Percentiles rank a stretch among this genome's conserved stretches.
phyloP scores from a whole-genome alignment of 2,797 vertebrate genomes.

The Zenarchopterus dispar region DNA sequence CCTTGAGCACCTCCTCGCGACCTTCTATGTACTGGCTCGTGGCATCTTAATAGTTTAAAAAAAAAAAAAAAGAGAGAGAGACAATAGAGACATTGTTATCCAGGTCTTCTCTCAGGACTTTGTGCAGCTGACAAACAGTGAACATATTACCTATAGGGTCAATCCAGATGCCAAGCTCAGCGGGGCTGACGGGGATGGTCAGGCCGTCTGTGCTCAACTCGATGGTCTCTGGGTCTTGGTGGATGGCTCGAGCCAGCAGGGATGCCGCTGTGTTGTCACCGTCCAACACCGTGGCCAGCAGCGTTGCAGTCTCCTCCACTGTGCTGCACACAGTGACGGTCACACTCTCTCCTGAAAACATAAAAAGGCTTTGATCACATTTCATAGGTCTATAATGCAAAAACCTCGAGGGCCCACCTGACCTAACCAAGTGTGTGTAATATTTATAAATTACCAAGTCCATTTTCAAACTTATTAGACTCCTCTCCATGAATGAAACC shows the following conservation, averaged over 20 bases:
- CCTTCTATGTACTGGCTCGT: constrained; percentile 92
- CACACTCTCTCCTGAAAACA: constrained; percentile 79
- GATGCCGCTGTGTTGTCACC: constrained; percentile 70
- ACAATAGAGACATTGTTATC: neutral
- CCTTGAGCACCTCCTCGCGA: constrained; percentile 77
- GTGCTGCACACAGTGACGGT: constrained; percentile 76
- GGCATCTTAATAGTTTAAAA: constrained; percentile 75
- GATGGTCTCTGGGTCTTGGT: constrained; percentile 73
- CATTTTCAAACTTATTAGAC: constrained; percentile 88
- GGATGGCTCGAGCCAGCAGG: constrained; percentile 81
- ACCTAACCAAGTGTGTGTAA: neutral
- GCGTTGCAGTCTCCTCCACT: constrained; percentile 71
- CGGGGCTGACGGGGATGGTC: constrained; percentile 70
- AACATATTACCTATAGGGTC: constrained; percentile 82
- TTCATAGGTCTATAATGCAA: constrained; percentile 27
- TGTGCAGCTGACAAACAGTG: no score
- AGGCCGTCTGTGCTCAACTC: constrained; percentile 63
- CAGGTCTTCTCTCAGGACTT: neutral
- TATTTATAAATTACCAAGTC: constrained; percentile 75
- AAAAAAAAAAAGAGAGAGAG: constrained; percentile 1
- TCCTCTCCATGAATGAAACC: constrained; percentile 85
- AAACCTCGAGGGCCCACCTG: neutral
- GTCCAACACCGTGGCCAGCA: constrained; percentile 81
- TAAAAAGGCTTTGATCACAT: constrained; percentile 8
- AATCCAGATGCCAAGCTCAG: constrained; percentile 84